phyloP scores from a whole-genome alignment of 2,888 invertebrate genomes.

The Drosophila incognita region DNA sequence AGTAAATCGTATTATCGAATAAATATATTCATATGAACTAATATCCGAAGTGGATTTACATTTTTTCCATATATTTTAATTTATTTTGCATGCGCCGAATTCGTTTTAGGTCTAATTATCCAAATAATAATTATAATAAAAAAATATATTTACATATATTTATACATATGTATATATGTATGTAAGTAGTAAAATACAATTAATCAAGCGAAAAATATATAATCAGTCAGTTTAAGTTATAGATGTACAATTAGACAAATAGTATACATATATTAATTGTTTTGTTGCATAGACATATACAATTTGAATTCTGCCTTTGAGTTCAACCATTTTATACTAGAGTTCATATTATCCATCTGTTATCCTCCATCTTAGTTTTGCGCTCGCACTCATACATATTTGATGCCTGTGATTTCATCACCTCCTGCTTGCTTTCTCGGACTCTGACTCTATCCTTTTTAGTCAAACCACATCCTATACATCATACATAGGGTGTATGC shows the following conservation, averaged over 20 bases:
- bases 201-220: slow-evolving; percentile 73
- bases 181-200: slow-evolving; percentile 48
- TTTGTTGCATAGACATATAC: slow-evolving; percentile 43
- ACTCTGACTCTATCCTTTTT: neutral
- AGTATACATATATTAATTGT: slow-evolving; percentile 34
- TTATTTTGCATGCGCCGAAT: slow-evolving; percentile 47
- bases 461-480: slow-evolving; percentile 13
- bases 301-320: slow-evolving; percentile 30
- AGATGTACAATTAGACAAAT: slow-evolving; percentile 56
- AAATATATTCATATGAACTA: slow-evolving; percentile 22
- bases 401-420: slow-evolving; percentile 21
- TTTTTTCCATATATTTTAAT: slow-evolving; percentile 4
- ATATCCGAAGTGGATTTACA: slow-evolving; percentile 26
- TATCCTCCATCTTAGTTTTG: slow-evolving; percentile 43
- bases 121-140: slow-evolving; percentile 34
- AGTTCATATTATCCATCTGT: slow-evolving; percentile 27
- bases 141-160: slow-evolving; percentile 47
- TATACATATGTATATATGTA: slow-evolving; percentile 15
- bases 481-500: slow-evolving; percentile 40
- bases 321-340: slow-evolving; percentile 39
- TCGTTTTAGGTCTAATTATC: slow-evolving; percentile 12
- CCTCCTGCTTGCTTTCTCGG: neutral
- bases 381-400: slow-evolving; percentile 29
- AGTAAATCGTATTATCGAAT: slow-evolving; percentile 22
- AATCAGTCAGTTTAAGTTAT: slow-evolving; percentile 75